phyloP scores from a whole-genome alignment of 2,797 vertebrate genomes.

The Pangasius larnaudii region DNA sequence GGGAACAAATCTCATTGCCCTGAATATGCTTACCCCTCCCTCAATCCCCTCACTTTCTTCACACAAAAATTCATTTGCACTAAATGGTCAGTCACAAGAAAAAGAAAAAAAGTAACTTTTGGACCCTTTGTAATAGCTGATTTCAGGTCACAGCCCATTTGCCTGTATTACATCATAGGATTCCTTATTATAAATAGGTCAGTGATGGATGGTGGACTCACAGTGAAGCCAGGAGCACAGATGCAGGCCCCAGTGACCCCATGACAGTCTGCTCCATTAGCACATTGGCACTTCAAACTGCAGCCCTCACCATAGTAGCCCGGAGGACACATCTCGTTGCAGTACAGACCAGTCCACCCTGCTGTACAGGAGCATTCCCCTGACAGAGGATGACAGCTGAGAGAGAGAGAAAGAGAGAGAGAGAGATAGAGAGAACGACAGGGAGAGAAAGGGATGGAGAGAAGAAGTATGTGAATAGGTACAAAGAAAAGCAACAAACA shows the following conservation, averaged over 20 bases:
- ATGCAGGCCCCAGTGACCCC: conserved; percentile 86
- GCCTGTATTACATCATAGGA: conserved; percentile 24
- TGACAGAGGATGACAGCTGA: conserved; percentile 94
- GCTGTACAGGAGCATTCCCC: conserved; percentile 92
- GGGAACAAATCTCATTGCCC: neutral
- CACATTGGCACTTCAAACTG: conserved; percentile 84
- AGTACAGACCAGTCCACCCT: conserved; percentile 94
- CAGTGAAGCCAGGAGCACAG: conserved; percentile 92
- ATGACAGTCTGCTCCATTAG: conserved; percentile 92
- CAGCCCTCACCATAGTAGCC: conserved; percentile 90
- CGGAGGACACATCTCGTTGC: conserved; percentile 91
- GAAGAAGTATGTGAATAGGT: conserved; percentile 2
- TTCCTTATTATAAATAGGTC: conserved; percentile 17
- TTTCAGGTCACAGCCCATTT: conserved; percentile 18
- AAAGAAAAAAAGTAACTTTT: neutral
- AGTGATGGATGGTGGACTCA: conserved; percentile 67
- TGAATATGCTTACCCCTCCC: neutral
- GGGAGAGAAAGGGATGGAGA: conserved; percentile 41
- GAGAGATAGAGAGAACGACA: conserved; percentile 44
- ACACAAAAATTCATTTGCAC: conserved; percentile 1
- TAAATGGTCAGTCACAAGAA: conserved; percentile 1
- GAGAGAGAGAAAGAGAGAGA: conserved; percentile 57
- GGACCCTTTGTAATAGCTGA: conserved; percentile 15
- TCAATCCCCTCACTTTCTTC: neutral
- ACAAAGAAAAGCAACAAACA: conserved; percentile 36